Conservation (phyloP, 2,888 invertebrate genomes). For the Dione vanillae region DNA sequence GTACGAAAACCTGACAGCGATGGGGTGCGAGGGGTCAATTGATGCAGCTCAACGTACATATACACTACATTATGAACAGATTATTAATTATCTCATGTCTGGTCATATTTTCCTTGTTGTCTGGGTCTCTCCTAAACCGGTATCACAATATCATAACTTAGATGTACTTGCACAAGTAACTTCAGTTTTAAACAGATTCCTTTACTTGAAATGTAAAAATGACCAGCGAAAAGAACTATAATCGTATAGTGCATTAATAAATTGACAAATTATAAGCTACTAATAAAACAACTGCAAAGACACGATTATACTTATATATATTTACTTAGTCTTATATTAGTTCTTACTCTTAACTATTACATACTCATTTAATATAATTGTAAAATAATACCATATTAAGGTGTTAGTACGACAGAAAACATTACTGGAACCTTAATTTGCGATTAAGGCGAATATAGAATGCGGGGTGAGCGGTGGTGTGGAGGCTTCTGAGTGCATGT, state of each 20-base stretch:
- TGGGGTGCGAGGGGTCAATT: constrained; percentile 47
- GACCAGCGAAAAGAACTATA: background rate
- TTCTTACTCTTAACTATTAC: background rate
- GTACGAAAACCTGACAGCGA: constrained; percentile 46
- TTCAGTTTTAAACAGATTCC: background rate
- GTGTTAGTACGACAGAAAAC: constrained; percentile 80
- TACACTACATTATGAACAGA: constrained; percentile 36
- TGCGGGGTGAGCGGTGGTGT: constrained; percentile 81
- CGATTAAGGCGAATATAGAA: constrained; percentile 83
- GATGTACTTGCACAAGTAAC: background rate
- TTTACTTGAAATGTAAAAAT: background rate
- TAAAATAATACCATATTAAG: constrained; percentile 79
- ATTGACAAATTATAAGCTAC: background rate
- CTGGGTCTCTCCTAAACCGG: constrained; percentile 39
- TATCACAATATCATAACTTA: constrained; percentile 22
- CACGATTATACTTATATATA: background rate
- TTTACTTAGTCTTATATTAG: background rate
- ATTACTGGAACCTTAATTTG: constrained; percentile 81
- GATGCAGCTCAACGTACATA: constrained; percentile 33
- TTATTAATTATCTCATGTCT: constrained; percentile 36
- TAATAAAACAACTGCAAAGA: background rate
- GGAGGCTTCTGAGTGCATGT: constrained; percentile 81
- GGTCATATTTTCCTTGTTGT: constrained; percentile 43
- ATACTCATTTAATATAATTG: constrained; percentile 47
- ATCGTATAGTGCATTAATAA: background rate